Conservation (phyloP, 1,140 invertebrate genomes). For the Drosophila suzukii region DNA sequence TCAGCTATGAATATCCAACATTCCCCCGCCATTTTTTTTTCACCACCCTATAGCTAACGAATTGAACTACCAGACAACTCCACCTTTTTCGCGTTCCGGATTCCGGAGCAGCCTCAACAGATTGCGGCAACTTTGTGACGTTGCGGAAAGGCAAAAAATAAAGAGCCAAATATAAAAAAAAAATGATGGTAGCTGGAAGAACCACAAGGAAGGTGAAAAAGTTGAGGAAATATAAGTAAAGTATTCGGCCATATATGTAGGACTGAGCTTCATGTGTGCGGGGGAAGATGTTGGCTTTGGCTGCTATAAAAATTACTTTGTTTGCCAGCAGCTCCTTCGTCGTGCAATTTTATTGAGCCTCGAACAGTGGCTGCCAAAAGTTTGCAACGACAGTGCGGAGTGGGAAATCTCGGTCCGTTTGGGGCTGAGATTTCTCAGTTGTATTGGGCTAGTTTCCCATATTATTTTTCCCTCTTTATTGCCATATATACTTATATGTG, state of each 20-base stretch:
- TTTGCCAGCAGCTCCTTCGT: conserved; percentile 65
- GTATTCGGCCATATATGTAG: conserved; percentile 33
- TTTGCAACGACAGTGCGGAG: conserved; percentile 49
- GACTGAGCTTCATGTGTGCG: conserved; percentile 15
- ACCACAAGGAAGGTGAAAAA: conserved; percentile 30
- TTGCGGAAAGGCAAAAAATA: conserved; percentile 44
- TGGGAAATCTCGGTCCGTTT: conserved; percentile 43
- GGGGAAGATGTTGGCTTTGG: conserved; percentile 38
- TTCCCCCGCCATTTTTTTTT: background rate
- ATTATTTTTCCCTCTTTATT: conserved; percentile 40
- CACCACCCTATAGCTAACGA: conserved; percentile 57
- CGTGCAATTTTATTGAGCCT: conserved; percentile 76
- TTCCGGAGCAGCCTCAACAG: conserved; percentile 61
- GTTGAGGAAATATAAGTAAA: conserved; percentile 54
- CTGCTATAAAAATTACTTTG: conserved; percentile 78
- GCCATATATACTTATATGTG: conserved; percentile 24
- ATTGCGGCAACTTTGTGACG: conserved; percentile 62
- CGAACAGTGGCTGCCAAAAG: conserved; percentile 57
- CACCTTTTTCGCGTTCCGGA: conserved; percentile 73
- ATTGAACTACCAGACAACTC: conserved; percentile 76
- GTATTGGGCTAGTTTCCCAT: conserved; percentile 73
- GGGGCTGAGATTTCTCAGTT: conserved; percentile 70
- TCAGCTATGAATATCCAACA: conserved; percentile 48
- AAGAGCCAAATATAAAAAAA: conserved; percentile 7
- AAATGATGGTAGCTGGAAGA: conserved; percentile 38